phyloP scores from a whole-genome alignment of 2,113 vertebrate genomes.

The Gorilla gorilla region DNA sequence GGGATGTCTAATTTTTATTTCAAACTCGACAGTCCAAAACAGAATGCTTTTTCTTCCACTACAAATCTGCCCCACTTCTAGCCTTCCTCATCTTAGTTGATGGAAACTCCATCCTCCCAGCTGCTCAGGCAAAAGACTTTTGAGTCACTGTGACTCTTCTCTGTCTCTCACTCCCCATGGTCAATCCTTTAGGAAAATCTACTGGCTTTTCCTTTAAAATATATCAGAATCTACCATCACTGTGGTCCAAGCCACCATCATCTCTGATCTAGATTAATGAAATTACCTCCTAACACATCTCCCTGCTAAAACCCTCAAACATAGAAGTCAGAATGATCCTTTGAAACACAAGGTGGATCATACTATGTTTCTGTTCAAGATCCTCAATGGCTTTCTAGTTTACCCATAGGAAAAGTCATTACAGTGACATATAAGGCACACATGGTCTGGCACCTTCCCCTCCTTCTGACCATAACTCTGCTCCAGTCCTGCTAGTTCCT shows the following conservation, averaged over 20 bases:
- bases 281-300: not conserved
- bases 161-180: not conserved
- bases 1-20: not conserved
- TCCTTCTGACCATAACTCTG: not conserved
- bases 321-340: not conserved
- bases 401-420: not conserved
- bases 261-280: not conserved
- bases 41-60: not conserved
- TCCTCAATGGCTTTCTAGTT: not conserved
- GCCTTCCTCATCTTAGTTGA: not conserved
- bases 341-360: not conserved
- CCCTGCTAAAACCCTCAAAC: not conserved
- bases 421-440: not conserved
- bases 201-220: conserved; percentile 7
- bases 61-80: not conserved
- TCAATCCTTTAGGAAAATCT: not conserved
- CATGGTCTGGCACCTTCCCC: not conserved
- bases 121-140: not conserved
- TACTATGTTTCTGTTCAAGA: not conserved
- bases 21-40: not conserved
- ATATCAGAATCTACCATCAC: not conserved
- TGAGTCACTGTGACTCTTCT: not conserved
- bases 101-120: not conserved
- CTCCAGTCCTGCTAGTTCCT: not conserved
- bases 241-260: not conserved